Evolutionary conservation across 2,888 invertebrate genomes (phyloP).

Genomic region (Cenopis cana): DNA sequence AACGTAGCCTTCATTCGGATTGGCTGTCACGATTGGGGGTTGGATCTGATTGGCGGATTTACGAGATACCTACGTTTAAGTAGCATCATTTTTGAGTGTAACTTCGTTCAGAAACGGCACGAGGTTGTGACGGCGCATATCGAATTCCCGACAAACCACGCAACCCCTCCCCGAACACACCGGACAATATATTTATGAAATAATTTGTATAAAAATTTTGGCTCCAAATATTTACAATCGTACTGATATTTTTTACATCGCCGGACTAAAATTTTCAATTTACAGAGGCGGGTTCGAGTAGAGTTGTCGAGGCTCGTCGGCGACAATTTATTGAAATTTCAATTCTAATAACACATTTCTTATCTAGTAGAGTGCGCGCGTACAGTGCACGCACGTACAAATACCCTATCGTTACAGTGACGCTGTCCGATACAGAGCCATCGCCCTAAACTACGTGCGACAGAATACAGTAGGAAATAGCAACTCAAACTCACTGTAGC

Average conservation of each 20-base stretch:
- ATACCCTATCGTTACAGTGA: constrained; percentile 81
- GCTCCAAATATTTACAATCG: constrained; percentile 82
- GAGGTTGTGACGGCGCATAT: constrained; percentile 43
- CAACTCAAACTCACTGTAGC: constrained; percentile 79
- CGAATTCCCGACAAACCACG: constrained; percentile 42
- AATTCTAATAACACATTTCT: constrained; percentile 82
- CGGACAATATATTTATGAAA: constrained; percentile 78
- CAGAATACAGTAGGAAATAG: constrained; percentile 65
- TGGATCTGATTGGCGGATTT: constrained; percentile 26
- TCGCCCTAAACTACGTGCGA: constrained; percentile 49
- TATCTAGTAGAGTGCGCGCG: constrained; percentile 77
- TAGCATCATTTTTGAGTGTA: constrained; percentile 25
- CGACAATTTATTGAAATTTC: constrained; percentile 69
- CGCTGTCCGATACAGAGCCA: constrained; percentile 50
- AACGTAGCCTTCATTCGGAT: constrained; percentile 28
- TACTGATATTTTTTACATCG: constrained; percentile 76
- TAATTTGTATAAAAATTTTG: constrained; percentile 84
- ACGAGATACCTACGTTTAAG: constrained; percentile 31
- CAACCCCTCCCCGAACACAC: constrained; percentile 62
- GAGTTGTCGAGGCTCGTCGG: constrained; percentile 56
- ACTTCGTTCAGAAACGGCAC: constrained; percentile 42
- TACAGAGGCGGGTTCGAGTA: constrained; percentile 74
- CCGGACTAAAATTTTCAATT: constrained; percentile 74
- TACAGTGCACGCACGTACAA: constrained; percentile 65
- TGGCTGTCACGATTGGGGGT: constrained; percentile 26